Evolutionary conservation across 2,888 invertebrate genomes (phyloP), one percentile per base, ranked within the genome.

Genomic region (Troides aeacus): DNA sequence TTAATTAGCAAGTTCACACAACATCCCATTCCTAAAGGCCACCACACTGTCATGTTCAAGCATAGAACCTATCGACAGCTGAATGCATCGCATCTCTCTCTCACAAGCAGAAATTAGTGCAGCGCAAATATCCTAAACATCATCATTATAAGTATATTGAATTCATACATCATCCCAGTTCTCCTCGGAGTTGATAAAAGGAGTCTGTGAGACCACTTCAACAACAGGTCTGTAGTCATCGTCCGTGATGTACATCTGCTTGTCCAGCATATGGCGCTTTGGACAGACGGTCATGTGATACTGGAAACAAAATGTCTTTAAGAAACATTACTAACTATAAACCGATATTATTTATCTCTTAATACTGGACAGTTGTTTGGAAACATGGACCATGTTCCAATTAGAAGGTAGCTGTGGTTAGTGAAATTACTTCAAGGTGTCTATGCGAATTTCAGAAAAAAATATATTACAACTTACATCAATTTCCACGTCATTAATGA

Each of bases 401-500:
- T 46, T 46, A 46, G 15, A 15, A 10, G 10, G 50, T 4, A 17
- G 17, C 5, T 4, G 17, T 15, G 17, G 17, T 50, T 2, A 17
- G 12, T 15, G 15, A 17, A 15, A 50, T 18, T 2, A 15, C 17
- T 15, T 17, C 17, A 17, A 2, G 1, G 17, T 50, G 4, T 18
- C 0, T 17, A 17, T 18, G 12, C 17, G 50, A 18, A 1, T 5
- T 50, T 50, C 15, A 18, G 15, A 50, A 18, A 56, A 30, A 18
- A 56, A 30, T 62, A 46, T 62, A 46, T 21, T 18, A 5, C 17
- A 39, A 84, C 89, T 87, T 72, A 94, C 94, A 70, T 89, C 84
- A 0, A 93, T 42, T 69, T 94, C 94, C 0, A 89, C 88, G 60
- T 93, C 93, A 0, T 93, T 90, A 0, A 95, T 77, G 0, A 93